phyloP scores from a whole-genome alignment of 2,888 invertebrate species.

The Cantharis lateralis region DNA sequence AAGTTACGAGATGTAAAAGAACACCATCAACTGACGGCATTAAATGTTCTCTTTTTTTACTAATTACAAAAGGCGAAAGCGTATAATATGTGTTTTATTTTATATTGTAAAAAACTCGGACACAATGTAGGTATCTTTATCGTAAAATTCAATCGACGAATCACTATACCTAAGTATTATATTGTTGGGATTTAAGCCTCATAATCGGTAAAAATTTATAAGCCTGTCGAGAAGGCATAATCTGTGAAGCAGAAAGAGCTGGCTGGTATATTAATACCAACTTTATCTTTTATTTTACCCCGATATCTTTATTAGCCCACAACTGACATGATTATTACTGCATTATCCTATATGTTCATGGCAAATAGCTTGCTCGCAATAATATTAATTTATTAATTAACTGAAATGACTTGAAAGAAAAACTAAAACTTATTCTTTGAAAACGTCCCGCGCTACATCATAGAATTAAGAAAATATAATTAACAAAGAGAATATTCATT shows the following conservation, averaged over 20 bases:
- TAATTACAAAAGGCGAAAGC: neutral
- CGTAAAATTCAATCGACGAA: neutral
- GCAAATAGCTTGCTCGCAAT: neutral
- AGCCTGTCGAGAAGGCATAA: neutral
- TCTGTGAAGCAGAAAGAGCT: neutral
- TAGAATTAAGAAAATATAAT: neutral
- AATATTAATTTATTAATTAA: neutral
- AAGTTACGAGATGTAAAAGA: neutral
- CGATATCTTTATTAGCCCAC: conserved; percentile 14
- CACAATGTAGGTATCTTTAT: neutral
- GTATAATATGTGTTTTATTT: neutral
- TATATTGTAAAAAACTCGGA: neutral
- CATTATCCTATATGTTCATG: neutral
- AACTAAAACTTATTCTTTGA: neutral
- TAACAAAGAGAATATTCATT: conserved; percentile 18
- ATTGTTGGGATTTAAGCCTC: neutral
- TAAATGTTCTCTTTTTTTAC: neutral
- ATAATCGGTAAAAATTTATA: neutral
- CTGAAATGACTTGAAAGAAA: neutral
- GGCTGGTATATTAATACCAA: conserved; percentile 7
- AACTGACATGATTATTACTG: conserved; percentile 16
- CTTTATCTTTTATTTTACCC: conserved; percentile 7
- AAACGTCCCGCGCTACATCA: neutral
- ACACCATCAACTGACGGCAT: neutral
- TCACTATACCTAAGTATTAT: neutral